A percentile compares a stretch with the other conserved stretches of the same genome.
These are phyloP conservation scores for Pithys albifrons DNA, from an alignment of 2,113 vertebrate species.

Conservation along the genomic window DNA sequence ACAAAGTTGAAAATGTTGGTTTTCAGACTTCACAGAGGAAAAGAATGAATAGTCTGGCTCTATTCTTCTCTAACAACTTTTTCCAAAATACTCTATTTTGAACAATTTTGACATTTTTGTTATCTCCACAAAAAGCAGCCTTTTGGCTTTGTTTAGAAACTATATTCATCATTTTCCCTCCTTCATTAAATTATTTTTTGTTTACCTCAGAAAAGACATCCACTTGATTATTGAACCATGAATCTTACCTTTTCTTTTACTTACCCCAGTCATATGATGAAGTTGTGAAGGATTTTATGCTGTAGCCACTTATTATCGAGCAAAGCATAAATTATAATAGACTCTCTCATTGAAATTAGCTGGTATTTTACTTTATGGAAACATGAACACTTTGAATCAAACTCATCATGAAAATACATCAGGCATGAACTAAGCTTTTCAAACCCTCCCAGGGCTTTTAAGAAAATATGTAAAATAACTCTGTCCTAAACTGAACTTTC, in stretches of 20 bases:
- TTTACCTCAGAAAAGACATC: background rate
- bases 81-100: background rate
- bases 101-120: background rate
- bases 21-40: background rate
- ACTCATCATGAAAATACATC: background rate
- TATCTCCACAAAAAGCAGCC: background rate
- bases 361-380: slow-evolving; percentile 7
- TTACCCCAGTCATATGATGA: background rate
- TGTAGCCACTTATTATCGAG: background rate
- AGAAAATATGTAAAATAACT: background rate
- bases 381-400: background rate
- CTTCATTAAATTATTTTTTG: background rate
- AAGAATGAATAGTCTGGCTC: background rate
- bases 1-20: background rate
- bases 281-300: background rate
- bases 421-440: background rate
- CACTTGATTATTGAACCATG: background rate
- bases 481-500: background rate
- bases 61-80: background rate
- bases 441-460: background rate
- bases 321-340: background rate
- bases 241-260: background rate
- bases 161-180: background rate
- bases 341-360: background rate
- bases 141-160: background rate